phyloP scores from a whole-genome alignment of 2,113 vertebrate species.

The Speoplatyrhinus poulsoni region DNA sequence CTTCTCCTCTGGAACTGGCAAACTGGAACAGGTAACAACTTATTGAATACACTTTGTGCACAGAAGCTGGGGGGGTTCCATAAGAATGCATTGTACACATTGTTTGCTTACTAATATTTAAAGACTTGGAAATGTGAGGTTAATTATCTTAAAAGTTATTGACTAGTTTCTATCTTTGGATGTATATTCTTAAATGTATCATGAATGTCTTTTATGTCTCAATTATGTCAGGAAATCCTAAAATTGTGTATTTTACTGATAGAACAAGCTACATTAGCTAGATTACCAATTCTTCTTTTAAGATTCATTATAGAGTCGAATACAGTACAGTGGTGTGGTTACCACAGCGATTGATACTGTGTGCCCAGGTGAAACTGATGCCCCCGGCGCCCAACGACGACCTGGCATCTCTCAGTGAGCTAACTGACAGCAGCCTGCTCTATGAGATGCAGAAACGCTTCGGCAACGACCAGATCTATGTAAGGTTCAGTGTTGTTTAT shows the following conservation, averaged over 20 bases:
- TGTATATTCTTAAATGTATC: neutral
- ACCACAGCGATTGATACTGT: conserved; percentile 2
- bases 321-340: neutral
- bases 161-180: too few species aligned
- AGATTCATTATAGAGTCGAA: too few species aligned
- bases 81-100: too few species aligned
- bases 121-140: too few species aligned
- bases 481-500: conserved; percentile 63
- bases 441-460: conserved; percentile 98
- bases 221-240: too few species aligned
- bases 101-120: too few species aligned
- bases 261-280: neutral
- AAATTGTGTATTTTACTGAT: too few species aligned
- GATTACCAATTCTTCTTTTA: neutral
- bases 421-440: conserved; percentile 93
- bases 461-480: conserved; percentile 93
- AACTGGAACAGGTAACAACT: conserved; percentile 37
- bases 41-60: neutral
- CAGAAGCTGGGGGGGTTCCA: neutral
- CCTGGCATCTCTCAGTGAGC: conserved; percentile 91
- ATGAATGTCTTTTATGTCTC: neutral
- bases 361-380: conserved; percentile 87
- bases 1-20: conserved; percentile 59
- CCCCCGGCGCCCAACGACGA: conserved; percentile 94
- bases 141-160: too few species aligned